Base-by-base conservation (phyloP, 2,888 invertebrate species). In the Epicampocera succincta region DNA sequence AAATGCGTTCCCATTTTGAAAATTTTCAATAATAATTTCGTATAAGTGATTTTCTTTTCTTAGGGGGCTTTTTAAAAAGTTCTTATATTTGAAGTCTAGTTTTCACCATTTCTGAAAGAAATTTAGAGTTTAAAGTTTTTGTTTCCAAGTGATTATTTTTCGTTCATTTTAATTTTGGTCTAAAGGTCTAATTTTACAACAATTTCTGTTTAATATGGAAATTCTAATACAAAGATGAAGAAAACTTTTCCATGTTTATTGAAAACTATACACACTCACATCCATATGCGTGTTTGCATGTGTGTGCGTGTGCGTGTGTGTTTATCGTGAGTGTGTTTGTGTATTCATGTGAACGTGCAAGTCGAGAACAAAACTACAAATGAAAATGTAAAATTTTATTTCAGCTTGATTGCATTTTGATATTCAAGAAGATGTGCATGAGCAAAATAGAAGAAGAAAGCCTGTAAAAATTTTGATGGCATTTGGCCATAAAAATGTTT, bases 401-500 rank as follows among this genome's bases (percentile, higher is more conserved):
- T 77, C 63, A 65, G 56, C 77, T 77, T 77, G 77, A 77, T 77
- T 77, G 56, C 63, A 71, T 71, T 77, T 77, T 77, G 21, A 65
- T 72, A 60, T 52, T 66, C 19, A 60, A 52, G 50, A 42, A 17
- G 17, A 52, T 58, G 56, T 48, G 58, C 15, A 25, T 52, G 50
- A 52, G n/a, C 15, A 19, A 52, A 33, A 52, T n/a, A n/a, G 40
- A 48, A 42, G 50, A 50, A 19, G 11, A 48, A 48, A 42, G 50
- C 15, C 46, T 46, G 44, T 54, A 76, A 60, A 80, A 76, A 76
- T 66, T 38, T 71, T 81, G 68, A 81, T 78, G 81, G 81, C 81
- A 81, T 50, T 78, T 77, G 73, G 81, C 81, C 81, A 74, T 73
- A 69, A 38, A 50, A 58, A 73, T 65, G 29, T 60, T 46, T 65